Evolutionary conservation across 2,797 vertebrate species (phyloP).

Genomic region (Falco columbarius): DNA sequence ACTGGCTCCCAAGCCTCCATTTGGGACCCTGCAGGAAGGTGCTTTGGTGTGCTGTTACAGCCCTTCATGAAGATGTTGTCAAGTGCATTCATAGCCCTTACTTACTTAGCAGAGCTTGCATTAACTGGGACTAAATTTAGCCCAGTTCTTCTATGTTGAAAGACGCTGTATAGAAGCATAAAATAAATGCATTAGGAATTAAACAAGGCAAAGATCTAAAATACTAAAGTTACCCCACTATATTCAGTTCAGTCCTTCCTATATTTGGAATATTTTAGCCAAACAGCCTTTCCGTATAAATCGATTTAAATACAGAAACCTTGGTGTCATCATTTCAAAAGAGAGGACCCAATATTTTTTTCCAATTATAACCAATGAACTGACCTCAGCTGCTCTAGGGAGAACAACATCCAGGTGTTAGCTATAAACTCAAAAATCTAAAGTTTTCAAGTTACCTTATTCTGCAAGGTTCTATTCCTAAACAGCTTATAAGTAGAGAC

Average conservation of each 20-base stretch:
- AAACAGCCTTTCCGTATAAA: not conserved
- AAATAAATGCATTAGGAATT: constrained; percentile 20
- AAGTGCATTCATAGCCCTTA: not conserved
- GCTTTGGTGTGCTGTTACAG: not conserved
- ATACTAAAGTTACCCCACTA: not conserved
- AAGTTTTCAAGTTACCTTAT: not conserved
- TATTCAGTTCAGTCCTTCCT: not conserved
- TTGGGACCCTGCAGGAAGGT: not conserved
- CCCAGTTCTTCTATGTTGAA: not conserved
- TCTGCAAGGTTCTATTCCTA: not conserved
- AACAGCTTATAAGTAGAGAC: not conserved
- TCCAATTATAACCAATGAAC: not conserved
- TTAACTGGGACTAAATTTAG: not conserved
- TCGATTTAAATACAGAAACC: not conserved
- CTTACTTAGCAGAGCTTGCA: not conserved
- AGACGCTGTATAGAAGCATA: not conserved
- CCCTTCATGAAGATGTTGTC: not conserved
- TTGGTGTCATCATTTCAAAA: not conserved
- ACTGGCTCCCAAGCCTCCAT: not conserved
- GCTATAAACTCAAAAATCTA: not conserved
- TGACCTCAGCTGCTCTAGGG: not conserved
- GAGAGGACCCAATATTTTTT: not conserved
- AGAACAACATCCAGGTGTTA: not conserved
- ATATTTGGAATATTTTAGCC: not conserved
- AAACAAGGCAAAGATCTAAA: not conserved